Base-by-base conservation (phyloP, 2,797 vertebrate species). In the Nyctalus aviator region DNA sequence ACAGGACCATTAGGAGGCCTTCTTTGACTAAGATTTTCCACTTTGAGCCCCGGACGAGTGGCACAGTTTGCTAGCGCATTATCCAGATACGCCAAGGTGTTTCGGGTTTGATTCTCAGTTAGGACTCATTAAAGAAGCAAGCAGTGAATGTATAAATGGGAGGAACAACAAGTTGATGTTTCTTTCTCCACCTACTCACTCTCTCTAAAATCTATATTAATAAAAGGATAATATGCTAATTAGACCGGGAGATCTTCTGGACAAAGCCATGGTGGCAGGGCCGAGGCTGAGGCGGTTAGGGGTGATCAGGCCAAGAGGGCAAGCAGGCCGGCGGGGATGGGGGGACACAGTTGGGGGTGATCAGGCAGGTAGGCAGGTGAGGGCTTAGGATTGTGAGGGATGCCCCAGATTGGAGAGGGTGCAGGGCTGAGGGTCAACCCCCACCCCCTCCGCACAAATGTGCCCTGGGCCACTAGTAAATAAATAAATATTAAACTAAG, bases 11-110 rank as follows among this genome's bases (percentile, higher is more conserved):
- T n/a, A 84, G 30, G 8, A 77, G 59, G n/a, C 21, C 25, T 85
- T 92, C 21, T 94, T 94, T 79, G 46, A 83, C 25, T 83, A 68
- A 83, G 50, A 55, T 75, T 87, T 88, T 66, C 30, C 37, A 35
- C n/a, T 44, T 84, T 87, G 73, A 76, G 30, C 64, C 64, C 30
- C 9, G 64, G 64, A 15, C 8, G 1, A 14, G n/a, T 17, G 8
- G 14, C 64, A 17, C 15, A 32, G 8, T 32, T 64, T n/a, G 14
- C n/a, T 66, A 66, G 64, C 32, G 8, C 64, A 66, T 66, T 1
- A n/a, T 32, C 64, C n/a, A 66, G 64, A 8, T 32, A 32, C 1
- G 3, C 64, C 64, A 66, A 32, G 15, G 37, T 41, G 64, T 32
- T 66, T n/a, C 8, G 3, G 64, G n/a, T 32, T 66, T 18, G 64